Evolutionary conservation across 2,113 vertebrate species (phyloP), one percentile per base, ranked within the genome.

Genomic region (Natator depressus): DNA sequence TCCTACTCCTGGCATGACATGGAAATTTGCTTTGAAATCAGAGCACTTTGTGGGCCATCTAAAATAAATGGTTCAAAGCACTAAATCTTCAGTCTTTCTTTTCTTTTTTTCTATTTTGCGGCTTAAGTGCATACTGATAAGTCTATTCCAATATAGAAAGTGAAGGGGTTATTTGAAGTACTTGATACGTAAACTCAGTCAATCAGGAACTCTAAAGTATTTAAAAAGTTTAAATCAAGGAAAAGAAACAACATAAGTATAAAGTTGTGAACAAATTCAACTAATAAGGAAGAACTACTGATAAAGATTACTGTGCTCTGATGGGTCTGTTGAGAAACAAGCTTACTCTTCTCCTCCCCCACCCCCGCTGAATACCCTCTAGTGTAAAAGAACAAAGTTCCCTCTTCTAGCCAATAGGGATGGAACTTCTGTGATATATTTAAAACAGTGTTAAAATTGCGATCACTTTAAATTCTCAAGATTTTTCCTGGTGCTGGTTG

Each of bases 131-230:
- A 22, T 49, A 59, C 46, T 87, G 86, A 35, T 90, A 94, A 87
- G 65, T 80, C 93, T 80, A 89, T 27, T 65, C 46, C 93, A 93
- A 93, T 50, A 89, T n/a, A 87, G 42, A 35, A 90, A 91, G 54
- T 20, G 49, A 94, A 87, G 84, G 91, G 84, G 49, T 47, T 90
- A 51, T 80, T 94, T 51, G 88, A 95, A 80, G 65, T 79, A 72
- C 57, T 27, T 50, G 17, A 46, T 54, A 54, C 22, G 8, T 82
- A 62, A 38, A 87, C 42, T 27, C 91, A 25, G 55, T 57, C 24
- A 57, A 47, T 2, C 11, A 78, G 22, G 3, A 62, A 47, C 35
- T 87, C 46, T 79, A 22, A 49, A 55, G 0, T 1, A 76, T 89
- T 89, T 81, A 81, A n/a, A 38, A 85, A 81, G 12, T 79, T 94